Percentiles rank a stretch among this genome's conserved stretches.
These are phyloP conservation scores for Lamproptera curius DNA, from an alignment of 2,888 invertebrate species.

Conservation along the genomic window DNA sequence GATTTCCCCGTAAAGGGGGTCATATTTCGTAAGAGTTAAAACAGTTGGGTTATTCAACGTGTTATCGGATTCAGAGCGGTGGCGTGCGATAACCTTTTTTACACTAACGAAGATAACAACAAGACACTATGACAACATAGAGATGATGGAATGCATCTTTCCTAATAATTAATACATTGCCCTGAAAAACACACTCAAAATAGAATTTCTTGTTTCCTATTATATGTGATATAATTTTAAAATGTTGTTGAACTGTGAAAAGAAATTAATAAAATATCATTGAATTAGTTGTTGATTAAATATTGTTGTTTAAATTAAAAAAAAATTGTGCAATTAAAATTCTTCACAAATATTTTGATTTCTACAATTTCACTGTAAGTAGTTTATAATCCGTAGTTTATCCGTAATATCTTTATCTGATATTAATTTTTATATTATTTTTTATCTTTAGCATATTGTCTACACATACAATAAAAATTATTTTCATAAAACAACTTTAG, in stretches of 20 bases:
- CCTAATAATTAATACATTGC: no score
- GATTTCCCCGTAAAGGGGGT: conserved; percentile 12
- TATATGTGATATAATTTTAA: no score
- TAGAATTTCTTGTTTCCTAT: no score
- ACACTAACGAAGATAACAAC: conserved; percentile 8
- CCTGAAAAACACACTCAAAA: no score
- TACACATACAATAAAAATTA: neutral
- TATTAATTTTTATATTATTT: neutral
- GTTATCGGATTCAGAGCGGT: conserved; percentile 10
- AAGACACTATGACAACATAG: conserved; percentile 3
- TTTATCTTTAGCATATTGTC: neutral
- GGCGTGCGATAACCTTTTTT: conserved; percentile 20
- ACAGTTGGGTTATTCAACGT: conserved; percentile 3
- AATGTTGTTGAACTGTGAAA: no score
- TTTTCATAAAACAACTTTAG: no score
- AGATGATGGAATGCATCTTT: conserved; percentile 7
- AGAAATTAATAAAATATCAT: no score
- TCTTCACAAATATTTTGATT: neutral
- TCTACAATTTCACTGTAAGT: neutral
- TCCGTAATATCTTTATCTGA: neutral
- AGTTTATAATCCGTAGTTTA: no score
- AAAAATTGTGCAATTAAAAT: neutral
- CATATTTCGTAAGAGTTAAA: conserved; percentile 10
- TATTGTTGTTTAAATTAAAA: neutral
- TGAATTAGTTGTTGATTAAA: neutral